Evolutionary conservation across 2,888 invertebrate genomes (phyloP), one percentile per base, ranked within the genome.

Genomic region (Syrphus vitripennis): DNA sequence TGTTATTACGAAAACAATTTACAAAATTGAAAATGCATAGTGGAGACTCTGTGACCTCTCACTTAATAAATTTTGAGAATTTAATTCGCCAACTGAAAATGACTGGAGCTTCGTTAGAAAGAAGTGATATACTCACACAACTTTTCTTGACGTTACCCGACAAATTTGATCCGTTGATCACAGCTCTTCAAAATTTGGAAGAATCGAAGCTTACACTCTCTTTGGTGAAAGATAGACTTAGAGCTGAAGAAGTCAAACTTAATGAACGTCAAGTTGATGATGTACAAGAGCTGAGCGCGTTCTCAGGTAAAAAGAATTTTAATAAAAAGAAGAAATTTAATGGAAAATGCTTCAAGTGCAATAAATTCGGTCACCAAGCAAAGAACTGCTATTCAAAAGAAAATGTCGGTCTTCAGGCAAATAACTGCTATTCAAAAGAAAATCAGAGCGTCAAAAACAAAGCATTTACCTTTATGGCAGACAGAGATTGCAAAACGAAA

Each of bases 101-200:
- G 31, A 16, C 59, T 37, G 34, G 37, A 37, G 40, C 37, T 34
- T 19, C 10, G 7, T 6, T 37, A 2, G 37, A 37, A 37, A 12
- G 7, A 4, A 37, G 37, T 9, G 37, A 37, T 37, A 7, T n/a
- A 2, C 40, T 61, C 0, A 16, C 21, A 19, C 21, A 40, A 19
- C 5, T 29, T 3, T 29, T 29, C 5, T 29, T 29, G 5, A 29
- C 29, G 3, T 29, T 29, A 29, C 63, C n/a, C 1, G 42, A 16
- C 12, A 42, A 42, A 7, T 42, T 42, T 7, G 42, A 42, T 42
- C 29, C 42, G 21, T 42, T 63, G n/a, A 40, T 63, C n/a, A 63
- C 42, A 29, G 63, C 42, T 21, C 40, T 42, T 40, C 63, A 45
- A 63, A 63, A 63, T 26, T 26, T 63, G 24, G 61, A 63, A 24